Evolutionary conservation across 2,888 invertebrate genomes (phyloP), one percentile per base, ranked within the genome.

Genomic region (Zaprionus bogoriensis): DNA sequence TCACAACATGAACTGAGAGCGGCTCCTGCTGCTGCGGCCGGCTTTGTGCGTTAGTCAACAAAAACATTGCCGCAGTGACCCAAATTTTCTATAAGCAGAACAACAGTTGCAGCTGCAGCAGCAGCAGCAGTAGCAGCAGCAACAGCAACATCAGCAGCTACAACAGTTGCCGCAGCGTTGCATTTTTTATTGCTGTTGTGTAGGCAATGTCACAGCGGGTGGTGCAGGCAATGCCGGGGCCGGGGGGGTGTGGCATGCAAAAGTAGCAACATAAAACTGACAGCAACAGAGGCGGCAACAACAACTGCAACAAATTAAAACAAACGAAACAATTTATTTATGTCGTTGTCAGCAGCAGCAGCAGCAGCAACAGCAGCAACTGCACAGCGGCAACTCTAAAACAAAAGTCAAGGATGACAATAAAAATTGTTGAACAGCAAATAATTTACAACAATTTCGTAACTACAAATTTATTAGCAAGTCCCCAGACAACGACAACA

Each of bases 51-150:
- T 69, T 67, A 73, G 68, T 77, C 80, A 66, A 74, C 81, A 70
- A 70, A 71, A 86, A 86, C 77, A 86, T 77, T 86, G 78, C 82
- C 82, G 82, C 82, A 82, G 82, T 86, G 86, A 82, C 82, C 82
- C 70, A 83, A 77, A 86, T 86, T 73, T 60, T 62, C 60, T 64
- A 61, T 57, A 60, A 57, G 62, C 77, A 72, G 60, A 80, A 73
- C 64, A 81, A 68, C 67, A 50, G 58, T 71, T 66, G 53, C 51
- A 53, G 38, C 61, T 30, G 39, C 55, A 57, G 39, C 44, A 57
- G 39, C 55, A 65, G 41, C 42, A 44, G 17, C 28, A 54, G 39
- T 23, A 60, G 23, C 27, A 54, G 23, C 36, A 57, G 27, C 70
- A 60, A 10, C 57, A 63, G 22, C 54, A 60, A 6, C 41, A 51